These are phyloP conservation scores for Apostichopus parvimensis DNA, from an alignment of 35 echinoderm and acorn worm genomes.

Conservation along the genomic window DNA sequence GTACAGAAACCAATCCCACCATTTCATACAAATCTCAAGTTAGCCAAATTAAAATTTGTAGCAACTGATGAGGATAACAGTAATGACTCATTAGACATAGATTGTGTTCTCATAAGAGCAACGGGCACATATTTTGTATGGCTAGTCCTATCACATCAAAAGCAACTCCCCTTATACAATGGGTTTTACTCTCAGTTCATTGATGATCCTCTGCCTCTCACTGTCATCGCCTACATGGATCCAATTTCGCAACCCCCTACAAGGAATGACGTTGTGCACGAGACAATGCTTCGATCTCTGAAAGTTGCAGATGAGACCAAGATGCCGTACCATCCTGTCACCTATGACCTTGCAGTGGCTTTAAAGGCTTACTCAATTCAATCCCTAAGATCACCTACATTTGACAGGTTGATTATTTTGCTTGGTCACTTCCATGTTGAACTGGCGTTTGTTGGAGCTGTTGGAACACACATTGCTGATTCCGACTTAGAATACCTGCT, in stretches of 20 bases:
- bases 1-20: too few species aligned
- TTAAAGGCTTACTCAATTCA: slow-evolving; percentile 84
- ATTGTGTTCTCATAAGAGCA: too few species aligned
- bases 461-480: slow-evolving; percentile 79
- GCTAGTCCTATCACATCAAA: slow-evolving; percentile 27
- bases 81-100: too few species aligned
- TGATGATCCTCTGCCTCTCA: slow-evolving; percentile 61
- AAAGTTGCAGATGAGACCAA: slow-evolving; percentile 71
- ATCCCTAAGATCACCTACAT: slow-evolving; percentile 64
- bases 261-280: slow-evolving; percentile 77
- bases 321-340: slow-evolving; percentile 59
- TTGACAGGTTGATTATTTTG: slow-evolving; percentile 75
- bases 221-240: slow-evolving; percentile 72
- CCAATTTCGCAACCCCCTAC: slow-evolving; percentile 61
- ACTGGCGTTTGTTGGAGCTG: slow-evolving; percentile 66
- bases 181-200: slow-evolving; percentile 74
- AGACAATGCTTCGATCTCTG: slow-evolving; percentile 67
- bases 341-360: slow-evolving; percentile 83
- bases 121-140: background rate
- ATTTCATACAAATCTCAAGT: too few species aligned
- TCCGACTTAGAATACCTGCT: slow-evolving; percentile 73
- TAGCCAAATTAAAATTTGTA: too few species aligned
- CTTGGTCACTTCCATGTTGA: slow-evolving; percentile 86
- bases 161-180: slow-evolving; percentile 50
- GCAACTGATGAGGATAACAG: too few species aligned